Percentiles rank a stretch among this genome's conserved stretches.
Evolutionary conservation across 37 sponge, comb jelly and placozoan species (phyloP).

Genomic region (Haliclona indistincta): DNA sequence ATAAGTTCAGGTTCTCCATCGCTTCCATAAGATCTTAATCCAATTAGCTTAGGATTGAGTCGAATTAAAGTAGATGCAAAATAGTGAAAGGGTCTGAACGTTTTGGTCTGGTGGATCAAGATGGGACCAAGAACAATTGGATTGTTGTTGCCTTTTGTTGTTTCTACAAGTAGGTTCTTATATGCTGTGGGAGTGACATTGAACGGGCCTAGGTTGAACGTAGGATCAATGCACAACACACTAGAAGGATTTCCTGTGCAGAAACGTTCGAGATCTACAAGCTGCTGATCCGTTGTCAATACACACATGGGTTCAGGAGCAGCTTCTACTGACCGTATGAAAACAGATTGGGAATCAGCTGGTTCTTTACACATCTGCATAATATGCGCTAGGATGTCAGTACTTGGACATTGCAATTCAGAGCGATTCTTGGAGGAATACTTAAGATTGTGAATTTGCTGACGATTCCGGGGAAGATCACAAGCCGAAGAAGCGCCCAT

Average conservation of each 20-base stretch:
- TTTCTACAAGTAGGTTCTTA: conserved; percentile 15
- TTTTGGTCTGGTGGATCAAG: conserved; percentile 31
- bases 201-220: conserved; percentile 44
- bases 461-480: conserved; percentile 35
- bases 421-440: background rate
- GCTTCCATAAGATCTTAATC: conserved; percentile 25
- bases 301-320: conserved; percentile 51
- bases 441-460: conserved; percentile 18
- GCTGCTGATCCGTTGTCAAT: conserved; percentile 37
- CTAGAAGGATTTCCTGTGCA: background rate
- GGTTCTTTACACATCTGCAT: conserved; percentile 36
- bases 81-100: conserved; percentile 19
- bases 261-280: conserved; percentile 3
- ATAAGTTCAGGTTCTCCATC: conserved; percentile 49
- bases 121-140: conserved; percentile 31
- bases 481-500: conserved; percentile 2
- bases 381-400: conserved; percentile 23
- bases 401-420: background rate
- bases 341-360: background rate
- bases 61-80: conserved; percentile 32
- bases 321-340: conserved; percentile 25
- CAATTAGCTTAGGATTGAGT: conserved; percentile 5
- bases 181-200: conserved; percentile 34
- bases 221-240: conserved; percentile 23
- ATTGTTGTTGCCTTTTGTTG: background rate